These are phyloP conservation scores for Poicephalus gulielmi DNA, from an alignment of 2,113 vertebrate genomes.

Conservation along the genomic window DNA sequence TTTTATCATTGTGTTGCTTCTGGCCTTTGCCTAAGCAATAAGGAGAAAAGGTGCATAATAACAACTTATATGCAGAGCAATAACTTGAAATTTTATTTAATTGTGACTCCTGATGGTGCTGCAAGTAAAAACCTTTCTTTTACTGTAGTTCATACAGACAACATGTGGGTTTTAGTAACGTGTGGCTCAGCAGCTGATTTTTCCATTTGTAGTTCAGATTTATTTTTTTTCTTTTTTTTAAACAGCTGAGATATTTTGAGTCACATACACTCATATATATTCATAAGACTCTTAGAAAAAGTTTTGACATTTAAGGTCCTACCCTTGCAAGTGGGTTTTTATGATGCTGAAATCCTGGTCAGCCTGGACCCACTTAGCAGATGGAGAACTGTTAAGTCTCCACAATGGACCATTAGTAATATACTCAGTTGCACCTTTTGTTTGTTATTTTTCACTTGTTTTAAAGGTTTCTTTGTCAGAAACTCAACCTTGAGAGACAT, in stretches of 20 bases:
- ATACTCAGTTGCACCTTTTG: background rate
- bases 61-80: background rate
- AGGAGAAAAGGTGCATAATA: background rate
- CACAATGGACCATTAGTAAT: background rate
- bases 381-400: background rate
- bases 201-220: background rate
- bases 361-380: background rate
- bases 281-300: background rate
- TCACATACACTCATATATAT: background rate
- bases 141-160: background rate
- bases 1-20: background rate
- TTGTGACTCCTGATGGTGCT: background rate
- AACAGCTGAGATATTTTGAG: background rate
- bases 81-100: background rate
- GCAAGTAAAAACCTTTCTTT: background rate
- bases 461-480: background rate
- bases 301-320: background rate
- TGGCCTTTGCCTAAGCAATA: background rate
- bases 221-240: background rate
- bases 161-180: background rate
- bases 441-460: background rate
- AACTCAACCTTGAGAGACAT: background rate
- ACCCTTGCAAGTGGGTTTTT: background rate
- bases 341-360: background rate
- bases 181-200: background rate